phyloP scores from a whole-genome alignment of 2,888 invertebrate genomes.

The Gerris lacustris region DNA sequence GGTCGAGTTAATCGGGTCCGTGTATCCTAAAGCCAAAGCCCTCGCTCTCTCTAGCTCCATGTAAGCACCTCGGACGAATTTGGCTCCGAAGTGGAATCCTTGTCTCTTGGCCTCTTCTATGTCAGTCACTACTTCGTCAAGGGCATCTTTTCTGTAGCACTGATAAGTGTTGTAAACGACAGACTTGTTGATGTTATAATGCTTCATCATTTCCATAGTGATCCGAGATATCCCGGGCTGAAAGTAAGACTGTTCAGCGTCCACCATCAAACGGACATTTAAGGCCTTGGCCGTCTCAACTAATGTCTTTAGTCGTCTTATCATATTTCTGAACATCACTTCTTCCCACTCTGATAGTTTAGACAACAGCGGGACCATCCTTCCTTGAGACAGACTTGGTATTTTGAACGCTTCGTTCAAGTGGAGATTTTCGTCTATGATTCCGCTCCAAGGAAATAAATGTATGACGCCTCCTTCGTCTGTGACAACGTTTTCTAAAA shows the following conservation, averaged over 20 bases:
- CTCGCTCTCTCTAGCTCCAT: constrained; percentile 91
- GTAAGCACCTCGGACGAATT: constrained; percentile 95
- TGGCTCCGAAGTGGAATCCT: constrained; percentile 95
- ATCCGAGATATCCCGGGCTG: constrained; percentile 96
- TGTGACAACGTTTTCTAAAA: constrained; percentile 79
- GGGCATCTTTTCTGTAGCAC: constrained; percentile 87
- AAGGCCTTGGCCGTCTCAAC: constrained; percentile 76
- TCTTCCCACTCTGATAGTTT: constrained; percentile 79
- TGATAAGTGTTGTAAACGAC: constrained; percentile 98
- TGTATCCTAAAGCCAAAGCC: constrained; percentile 80
- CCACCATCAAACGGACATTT: constrained; percentile 95
- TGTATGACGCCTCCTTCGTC: constrained; percentile 93
- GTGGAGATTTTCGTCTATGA: constrained; percentile 84
- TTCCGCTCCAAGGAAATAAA: constrained; percentile 94
- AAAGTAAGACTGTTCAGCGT: constrained; percentile 99
- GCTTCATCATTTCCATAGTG: constrained; percentile 95
- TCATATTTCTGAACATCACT: constrained; percentile 96
- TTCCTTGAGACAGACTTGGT: constrained; percentile 81
- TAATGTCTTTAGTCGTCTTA: constrained; percentile 77
- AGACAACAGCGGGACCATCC: constrained; percentile 81
- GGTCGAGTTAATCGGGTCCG: constrained; percentile 83
- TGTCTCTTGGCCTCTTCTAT: constrained; percentile 90
- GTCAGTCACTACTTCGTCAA: constrained; percentile 77
- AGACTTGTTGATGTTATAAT: constrained; percentile 78
- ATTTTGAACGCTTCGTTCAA: constrained; percentile 86